Evolutionary conservation across 2,888 invertebrate genomes (phyloP).

Genomic region (Lymantria dispar): DNA sequence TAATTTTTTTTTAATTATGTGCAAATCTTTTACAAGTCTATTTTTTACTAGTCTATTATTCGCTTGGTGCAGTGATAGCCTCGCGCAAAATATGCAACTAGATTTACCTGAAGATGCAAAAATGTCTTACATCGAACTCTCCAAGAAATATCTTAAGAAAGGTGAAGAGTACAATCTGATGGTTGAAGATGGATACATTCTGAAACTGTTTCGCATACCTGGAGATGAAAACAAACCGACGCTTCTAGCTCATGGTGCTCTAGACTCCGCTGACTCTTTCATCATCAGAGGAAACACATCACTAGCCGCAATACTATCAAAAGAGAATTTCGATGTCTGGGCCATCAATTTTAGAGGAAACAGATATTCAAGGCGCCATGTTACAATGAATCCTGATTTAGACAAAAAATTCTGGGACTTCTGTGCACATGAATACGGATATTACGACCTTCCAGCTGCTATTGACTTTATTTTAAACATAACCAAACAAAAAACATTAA

Average conservation of each 20-base stretch:
- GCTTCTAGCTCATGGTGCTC: conserved; percentile 43
- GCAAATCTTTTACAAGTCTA: conserved; percentile 8
- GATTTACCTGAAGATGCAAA: conserved; percentile 33
- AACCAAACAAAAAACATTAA: conserved; percentile 78
- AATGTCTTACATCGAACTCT: conserved; percentile 39
- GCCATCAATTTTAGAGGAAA: conserved; percentile 80
- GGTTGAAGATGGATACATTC: conserved; percentile 47
- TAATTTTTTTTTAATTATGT: neutral
- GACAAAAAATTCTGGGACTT: conserved; percentile 74
- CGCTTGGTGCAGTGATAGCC: neutral
- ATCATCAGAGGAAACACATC: conserved; percentile 46
- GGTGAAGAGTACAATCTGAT: conserved; percentile 37
- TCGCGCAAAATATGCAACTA: neutral
- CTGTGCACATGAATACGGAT: conserved; percentile 86
- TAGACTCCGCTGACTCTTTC: conserved; percentile 35
- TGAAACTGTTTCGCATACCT: conserved; percentile 43
- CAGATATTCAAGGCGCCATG: conserved; percentile 80
- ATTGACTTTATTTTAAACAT: conserved; percentile 50
- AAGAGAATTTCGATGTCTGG: conserved; percentile 75
- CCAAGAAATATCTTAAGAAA: conserved; percentile 41
- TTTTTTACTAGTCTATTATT: neutral
- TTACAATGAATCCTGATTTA: conserved; percentile 46
- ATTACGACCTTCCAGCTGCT: conserved; percentile 85
- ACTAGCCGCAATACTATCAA: conserved; percentile 53
- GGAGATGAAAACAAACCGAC: conserved; percentile 36